These are phyloP conservation scores for Ptychoptera contaminata DNA, from an alignment of 2,888 invertebrate species.

Conservation along the genomic window DNA sequence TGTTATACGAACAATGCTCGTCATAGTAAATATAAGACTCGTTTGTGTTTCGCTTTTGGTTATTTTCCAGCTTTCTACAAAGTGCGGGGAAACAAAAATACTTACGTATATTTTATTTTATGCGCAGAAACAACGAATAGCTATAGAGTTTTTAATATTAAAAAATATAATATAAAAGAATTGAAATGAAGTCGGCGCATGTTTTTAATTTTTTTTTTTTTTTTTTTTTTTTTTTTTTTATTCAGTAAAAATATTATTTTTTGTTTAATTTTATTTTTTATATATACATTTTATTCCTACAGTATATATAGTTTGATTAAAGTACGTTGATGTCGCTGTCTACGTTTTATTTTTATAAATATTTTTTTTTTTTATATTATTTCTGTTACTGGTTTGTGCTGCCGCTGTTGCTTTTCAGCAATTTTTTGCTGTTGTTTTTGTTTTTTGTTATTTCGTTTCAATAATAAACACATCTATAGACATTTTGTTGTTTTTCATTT, in stretches of 20 bases:
- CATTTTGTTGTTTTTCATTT: too few species aligned
- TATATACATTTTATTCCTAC: not conserved
- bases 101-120: slow-evolving; percentile 12
- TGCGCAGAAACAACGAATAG: slow-evolving; percentile 12
- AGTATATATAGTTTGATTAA: too few species aligned
- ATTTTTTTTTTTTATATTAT: not conserved
- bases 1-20: slow-evolving; percentile 4
- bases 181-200: slow-evolving; percentile 11
- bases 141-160: slow-evolving; percentile 6
- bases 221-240: not conserved
- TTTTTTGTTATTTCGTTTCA: too few species aligned
- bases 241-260: too few species aligned
- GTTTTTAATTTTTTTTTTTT: slow-evolving; percentile 5
- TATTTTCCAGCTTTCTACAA: slow-evolving; percentile 11
- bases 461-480: too few species aligned
- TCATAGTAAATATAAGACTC: not conserved
- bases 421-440: too few species aligned
- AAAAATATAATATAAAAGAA: slow-evolving; percentile 1
- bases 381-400: not conserved
- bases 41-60: slow-evolving; percentile 5
- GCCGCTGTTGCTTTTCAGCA: too few species aligned
- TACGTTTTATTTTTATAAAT: not conserved
- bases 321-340: not conserved
- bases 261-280: not conserved
- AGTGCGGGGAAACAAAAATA: slow-evolving; percentile 9